phyloP scores from a whole-genome alignment of 2,888 invertebrate species.

The Drosophila birchii region DNA sequence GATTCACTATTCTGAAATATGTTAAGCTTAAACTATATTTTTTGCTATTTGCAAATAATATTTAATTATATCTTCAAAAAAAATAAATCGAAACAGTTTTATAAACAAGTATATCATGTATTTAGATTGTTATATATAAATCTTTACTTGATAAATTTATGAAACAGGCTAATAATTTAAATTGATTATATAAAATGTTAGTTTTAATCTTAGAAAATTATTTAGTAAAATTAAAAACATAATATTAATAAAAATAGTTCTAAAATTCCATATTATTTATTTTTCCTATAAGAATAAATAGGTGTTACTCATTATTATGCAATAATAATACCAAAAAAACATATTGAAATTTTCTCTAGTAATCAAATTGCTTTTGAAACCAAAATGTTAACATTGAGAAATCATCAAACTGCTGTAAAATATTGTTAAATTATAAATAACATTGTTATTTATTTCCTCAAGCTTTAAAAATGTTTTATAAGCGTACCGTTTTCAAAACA shows the following conservation, averaged over 20 bases:
- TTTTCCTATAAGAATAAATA: not conserved
- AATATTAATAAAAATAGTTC: not conserved
- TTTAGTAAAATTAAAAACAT: not conserved
- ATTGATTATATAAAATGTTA: not conserved
- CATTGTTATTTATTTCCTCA: too few relatives aligned
- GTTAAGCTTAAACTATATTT: not conserved
- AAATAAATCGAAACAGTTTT: not conserved
- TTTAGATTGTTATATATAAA: not conserved
- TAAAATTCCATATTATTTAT: too few relatives aligned
- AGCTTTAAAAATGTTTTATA: too few relatives aligned
- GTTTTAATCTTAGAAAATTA: not conserved
- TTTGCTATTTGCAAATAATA: not conserved
- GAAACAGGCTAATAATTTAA: not conserved
- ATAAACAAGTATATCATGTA: not conserved
- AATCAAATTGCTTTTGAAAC: not conserved
- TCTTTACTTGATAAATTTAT: not conserved
- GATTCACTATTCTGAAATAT: not conserved
- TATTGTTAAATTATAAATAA: too few relatives aligned
- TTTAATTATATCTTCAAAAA: not conserved
- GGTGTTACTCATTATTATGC: not conserved
- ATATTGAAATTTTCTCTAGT: not conserved
- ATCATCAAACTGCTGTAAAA: too few relatives aligned
- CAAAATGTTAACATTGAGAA: not conserved
- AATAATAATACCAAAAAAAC: not conserved
- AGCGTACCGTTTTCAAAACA: too few relatives aligned